Percentiles rank a stretch among this genome's conserved stretches.
Evolutionary conservation across 2,888 invertebrate species (phyloP).

Genomic region (Drosophila formosana): DNA sequence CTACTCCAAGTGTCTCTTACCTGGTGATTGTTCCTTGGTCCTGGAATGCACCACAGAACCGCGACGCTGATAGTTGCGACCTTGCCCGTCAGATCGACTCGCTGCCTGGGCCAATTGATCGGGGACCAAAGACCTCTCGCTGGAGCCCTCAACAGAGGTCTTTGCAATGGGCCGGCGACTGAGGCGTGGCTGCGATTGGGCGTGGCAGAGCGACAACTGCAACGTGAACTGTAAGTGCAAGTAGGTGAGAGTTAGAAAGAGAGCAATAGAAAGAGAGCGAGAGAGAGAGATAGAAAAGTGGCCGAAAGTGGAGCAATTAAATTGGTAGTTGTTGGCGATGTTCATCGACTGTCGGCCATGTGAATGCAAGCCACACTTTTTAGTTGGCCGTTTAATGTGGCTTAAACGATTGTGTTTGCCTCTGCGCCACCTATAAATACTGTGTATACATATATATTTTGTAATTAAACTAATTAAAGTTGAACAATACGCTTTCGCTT

Average conservation of each 20-base stretch:
- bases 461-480: slow-evolving; percentile 77
- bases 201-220: slow-evolving; percentile 22
- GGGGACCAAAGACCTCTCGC: slow-evolving; percentile 64
- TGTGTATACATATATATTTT: slow-evolving; percentile 16
- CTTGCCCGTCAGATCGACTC: slow-evolving; percentile 69
- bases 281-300: neutral
- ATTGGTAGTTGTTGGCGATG: slow-evolving; percentile 27
- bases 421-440: neutral
- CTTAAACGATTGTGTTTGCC: slow-evolving; percentile 1
- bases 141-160: slow-evolving; percentile 64
- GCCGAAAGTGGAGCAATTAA: slow-evolving; percentile 28
- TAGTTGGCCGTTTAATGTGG: slow-evolving; percentile 26
- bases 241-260: slow-evolving; percentile 1
- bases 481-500: slow-evolving; percentile 75
- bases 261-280: neutral
- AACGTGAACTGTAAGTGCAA: slow-evolving; percentile 38
- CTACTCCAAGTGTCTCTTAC: slow-evolving; percentile 21
- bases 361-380: slow-evolving; percentile 40
- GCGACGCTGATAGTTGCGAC: slow-evolving; percentile 55
- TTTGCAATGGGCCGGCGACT: slow-evolving; percentile 73
- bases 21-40: slow-evolving; percentile 54
- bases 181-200: slow-evolving; percentile 50
- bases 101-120: slow-evolving; percentile 82
- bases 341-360: slow-evolving; percentile 15
- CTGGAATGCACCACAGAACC: slow-evolving; percentile 56